These are phyloP conservation scores for Phallusia fumigata DNA, from an alignment of 23 tunicate species.

Conservation along the genomic window DNA sequence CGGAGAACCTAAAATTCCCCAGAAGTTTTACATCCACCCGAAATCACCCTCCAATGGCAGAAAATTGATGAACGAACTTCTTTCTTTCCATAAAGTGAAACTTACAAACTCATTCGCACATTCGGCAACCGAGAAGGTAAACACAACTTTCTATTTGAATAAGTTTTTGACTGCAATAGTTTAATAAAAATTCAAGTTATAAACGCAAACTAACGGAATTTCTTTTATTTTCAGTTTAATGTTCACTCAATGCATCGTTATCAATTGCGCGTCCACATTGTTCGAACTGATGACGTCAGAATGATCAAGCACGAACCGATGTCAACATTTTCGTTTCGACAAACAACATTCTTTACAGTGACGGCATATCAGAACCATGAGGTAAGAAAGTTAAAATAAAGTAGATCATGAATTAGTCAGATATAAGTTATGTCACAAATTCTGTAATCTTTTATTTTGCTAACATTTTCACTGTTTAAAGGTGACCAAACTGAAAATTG, in stretches of 20 bases:
- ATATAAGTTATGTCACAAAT: too few species aligned
- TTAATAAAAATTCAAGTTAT: too few species aligned
- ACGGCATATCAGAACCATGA: conserved; percentile 65
- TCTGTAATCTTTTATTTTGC: neutral
- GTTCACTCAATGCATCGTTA: conserved; percentile 72
- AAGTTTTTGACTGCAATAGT: too few species aligned
- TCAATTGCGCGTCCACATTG: conserved; percentile 57
- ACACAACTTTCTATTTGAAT: too few species aligned
- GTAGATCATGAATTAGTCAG: too few species aligned
- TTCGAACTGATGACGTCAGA: conserved; percentile 46
- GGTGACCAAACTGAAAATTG: conserved; percentile 63
- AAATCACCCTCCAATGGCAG: conserved; percentile 48
- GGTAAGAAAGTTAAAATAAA: too few species aligned
- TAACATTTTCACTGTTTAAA: conserved; percentile 14
- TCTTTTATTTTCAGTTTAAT: conserved; percentile 20
- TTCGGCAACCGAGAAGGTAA: conserved; percentile 47
- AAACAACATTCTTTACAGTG: conserved; percentile 54
- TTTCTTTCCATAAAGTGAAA: conserved; percentile 60
- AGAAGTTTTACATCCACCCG: conserved; percentile 56
- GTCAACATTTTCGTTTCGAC: conserved; percentile 56
- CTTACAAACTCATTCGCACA: conserved; percentile 52
- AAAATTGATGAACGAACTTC: conserved; percentile 57
- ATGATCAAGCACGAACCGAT: conserved; percentile 45
- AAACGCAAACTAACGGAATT: neutral
- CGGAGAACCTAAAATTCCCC: conserved; percentile 67